These are phyloP conservation scores for Hypomecis punctinalis DNA, from an alignment of 2,888 invertebrate genomes.

Conservation along the genomic window DNA sequence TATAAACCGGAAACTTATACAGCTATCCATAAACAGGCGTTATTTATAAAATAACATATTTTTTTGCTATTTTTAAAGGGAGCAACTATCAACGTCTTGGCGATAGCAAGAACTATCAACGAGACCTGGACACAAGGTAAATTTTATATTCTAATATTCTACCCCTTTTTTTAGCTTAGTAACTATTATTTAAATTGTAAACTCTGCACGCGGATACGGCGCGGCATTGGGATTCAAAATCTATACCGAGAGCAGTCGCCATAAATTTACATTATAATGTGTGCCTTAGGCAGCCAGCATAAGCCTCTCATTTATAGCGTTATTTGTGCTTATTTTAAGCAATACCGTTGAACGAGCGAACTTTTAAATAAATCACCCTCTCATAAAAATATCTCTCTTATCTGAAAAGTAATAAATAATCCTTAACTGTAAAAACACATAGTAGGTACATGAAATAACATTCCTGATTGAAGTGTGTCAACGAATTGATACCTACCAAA, in stretches of 20 bases:
- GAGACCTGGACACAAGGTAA: constrained; percentile 63
- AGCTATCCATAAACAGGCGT: too few relatives aligned
- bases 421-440: too few relatives aligned
- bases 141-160: neutral
- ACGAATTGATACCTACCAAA: too few relatives aligned
- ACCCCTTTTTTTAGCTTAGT: neutral
- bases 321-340: neutral
- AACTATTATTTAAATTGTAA: constrained; percentile 6
- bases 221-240: constrained; percentile 4
- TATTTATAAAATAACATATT: too few relatives aligned
- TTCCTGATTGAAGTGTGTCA: too few relatives aligned
- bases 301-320: neutral
- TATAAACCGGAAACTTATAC: too few relatives aligned
- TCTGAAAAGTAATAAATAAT: too few relatives aligned
- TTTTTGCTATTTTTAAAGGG: constrained; percentile 51
- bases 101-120: constrained; percentile 51
- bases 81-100: constrained; percentile 54
- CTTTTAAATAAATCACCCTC: too few relatives aligned
- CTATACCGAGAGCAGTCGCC: neutral
- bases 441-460: too few relatives aligned
- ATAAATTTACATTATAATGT: constrained; percentile 16
- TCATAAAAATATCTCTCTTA: too few relatives aligned
- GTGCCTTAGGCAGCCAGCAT: neutral
- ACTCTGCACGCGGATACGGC: neutral
- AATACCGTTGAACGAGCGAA: too few relatives aligned